Evolutionary conservation across 1,140 invertebrate species (phyloP).

Genomic region (Teleogryllus occipitalis): DNA sequence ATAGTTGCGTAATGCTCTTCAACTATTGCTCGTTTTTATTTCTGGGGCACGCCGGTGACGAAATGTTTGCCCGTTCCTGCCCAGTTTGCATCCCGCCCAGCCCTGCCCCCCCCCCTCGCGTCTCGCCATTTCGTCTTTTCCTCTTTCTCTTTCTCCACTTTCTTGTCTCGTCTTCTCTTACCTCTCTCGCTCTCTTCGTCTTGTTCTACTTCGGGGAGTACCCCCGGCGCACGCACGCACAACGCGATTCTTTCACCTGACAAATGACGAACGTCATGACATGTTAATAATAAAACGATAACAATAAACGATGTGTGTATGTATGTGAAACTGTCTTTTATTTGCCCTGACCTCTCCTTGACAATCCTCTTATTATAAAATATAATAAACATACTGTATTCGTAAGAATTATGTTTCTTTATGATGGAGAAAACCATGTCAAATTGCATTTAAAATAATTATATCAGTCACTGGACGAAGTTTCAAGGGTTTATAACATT

Average conservation of each 20-base stretch:
- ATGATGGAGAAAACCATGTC: too few relatives aligned
- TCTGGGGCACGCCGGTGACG: too few relatives aligned
- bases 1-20: too few relatives aligned
- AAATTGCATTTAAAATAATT: too few relatives aligned
- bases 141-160: not conserved
- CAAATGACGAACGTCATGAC: not conserved
- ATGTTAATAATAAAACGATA: not conserved
- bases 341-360: not conserved
- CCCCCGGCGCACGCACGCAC: not conserved
- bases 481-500: too few relatives aligned
- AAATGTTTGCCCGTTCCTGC: not conserved
- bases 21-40: too few relatives aligned
- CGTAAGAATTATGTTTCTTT: too few relatives aligned
- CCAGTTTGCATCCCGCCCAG: not conserved
- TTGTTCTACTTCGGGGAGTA: not conserved
- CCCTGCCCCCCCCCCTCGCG: too few relatives aligned
- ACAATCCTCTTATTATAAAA: too few relatives aligned
- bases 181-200: not conserved
- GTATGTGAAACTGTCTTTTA: not conserved
- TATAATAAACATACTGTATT: too few relatives aligned
- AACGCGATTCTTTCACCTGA: not conserved
- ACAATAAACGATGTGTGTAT: slow-evolving; percentile 1
- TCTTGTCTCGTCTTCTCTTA: not conserved
- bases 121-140: not conserved
- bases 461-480: too few relatives aligned